Conservation (phyloP, 2,113 vertebrate species). For the Erythrolamprus reginae region DNA sequence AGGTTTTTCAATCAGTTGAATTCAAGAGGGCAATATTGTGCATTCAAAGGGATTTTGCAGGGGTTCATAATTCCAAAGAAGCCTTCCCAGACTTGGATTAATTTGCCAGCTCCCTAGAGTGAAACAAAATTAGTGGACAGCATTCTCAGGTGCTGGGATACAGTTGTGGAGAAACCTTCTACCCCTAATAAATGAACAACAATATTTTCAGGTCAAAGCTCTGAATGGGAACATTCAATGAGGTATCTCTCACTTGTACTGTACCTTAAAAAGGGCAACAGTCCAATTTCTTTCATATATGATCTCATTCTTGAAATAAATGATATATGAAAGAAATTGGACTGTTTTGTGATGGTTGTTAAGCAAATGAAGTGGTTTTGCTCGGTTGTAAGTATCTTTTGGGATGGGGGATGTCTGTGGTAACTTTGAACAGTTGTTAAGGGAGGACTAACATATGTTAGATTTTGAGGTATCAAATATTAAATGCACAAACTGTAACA, state of each 20-base stretch:
- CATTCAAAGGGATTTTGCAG: neutral
- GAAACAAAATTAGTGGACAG: neutral
- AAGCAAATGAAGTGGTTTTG: neutral
- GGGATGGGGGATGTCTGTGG: neutral
- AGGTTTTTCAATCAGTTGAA: neutral
- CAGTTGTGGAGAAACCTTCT: neutral
- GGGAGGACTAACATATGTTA: neutral
- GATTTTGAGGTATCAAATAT: neutral
- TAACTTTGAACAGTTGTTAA: neutral
- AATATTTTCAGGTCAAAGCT: neutral
- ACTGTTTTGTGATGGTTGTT: too few species aligned
- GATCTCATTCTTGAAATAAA: too few species aligned
- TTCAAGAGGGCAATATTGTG: neutral
- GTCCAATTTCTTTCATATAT: neutral
- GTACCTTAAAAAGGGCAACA: neutral
- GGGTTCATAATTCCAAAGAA: neutral
- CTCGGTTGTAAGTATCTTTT: neutral
- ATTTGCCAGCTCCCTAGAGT: neutral
- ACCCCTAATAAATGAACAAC: neutral
- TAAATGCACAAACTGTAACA: neutral
- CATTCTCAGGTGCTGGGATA: neutral
- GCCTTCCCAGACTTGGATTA: neutral
- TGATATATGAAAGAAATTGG: too few species aligned
- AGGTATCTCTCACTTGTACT: neutral
- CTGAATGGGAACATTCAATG: neutral